phyloP scores from a whole-genome alignment of 2,797 vertebrate species.

The Leptodactylus fallax region DNA sequence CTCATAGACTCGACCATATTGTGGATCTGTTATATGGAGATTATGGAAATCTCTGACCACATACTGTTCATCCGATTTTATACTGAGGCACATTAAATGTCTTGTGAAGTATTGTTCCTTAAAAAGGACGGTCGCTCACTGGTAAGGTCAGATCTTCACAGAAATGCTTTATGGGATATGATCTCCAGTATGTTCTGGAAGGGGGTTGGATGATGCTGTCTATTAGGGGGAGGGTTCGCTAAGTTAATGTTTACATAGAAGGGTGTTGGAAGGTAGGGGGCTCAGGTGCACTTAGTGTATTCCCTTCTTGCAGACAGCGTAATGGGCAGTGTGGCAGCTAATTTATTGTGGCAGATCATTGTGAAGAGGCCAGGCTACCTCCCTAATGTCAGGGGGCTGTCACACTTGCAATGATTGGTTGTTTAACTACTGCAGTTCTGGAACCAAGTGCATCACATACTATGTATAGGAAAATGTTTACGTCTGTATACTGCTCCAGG shows the following conservation, averaged over 20 bases:
- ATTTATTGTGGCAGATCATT: constrained; percentile 52
- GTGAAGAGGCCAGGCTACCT: constrained; percentile 12
- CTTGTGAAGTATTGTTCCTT: not conserved
- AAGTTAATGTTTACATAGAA: not conserved
- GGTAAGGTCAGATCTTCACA: not conserved
- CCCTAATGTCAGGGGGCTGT: constrained; percentile 3
- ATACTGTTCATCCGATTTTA: too few relatives aligned
- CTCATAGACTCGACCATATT: too few relatives aligned
- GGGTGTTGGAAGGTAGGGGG: constrained; percentile 2
- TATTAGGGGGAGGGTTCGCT: constrained; percentile 16
- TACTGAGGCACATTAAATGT: too few relatives aligned
- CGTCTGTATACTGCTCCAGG: not conserved
- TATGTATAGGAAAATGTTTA: not conserved
- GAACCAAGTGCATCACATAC: not conserved
- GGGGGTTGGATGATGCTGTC: not conserved
- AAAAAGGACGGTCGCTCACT: not conserved
- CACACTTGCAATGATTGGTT: not conserved
- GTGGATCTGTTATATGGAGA: too few relatives aligned
- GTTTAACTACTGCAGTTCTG: constrained; percentile 30
- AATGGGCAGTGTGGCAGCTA: constrained; percentile 44
- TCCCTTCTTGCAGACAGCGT: constrained; percentile 46
- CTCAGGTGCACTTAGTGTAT: constrained; percentile 22
- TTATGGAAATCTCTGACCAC: too few relatives aligned
- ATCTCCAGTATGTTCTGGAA: not conserved
- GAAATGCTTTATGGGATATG: not conserved